Conservation (phyloP, 2,113 vertebrate genomes). For the Phycodurus eques region DNA sequence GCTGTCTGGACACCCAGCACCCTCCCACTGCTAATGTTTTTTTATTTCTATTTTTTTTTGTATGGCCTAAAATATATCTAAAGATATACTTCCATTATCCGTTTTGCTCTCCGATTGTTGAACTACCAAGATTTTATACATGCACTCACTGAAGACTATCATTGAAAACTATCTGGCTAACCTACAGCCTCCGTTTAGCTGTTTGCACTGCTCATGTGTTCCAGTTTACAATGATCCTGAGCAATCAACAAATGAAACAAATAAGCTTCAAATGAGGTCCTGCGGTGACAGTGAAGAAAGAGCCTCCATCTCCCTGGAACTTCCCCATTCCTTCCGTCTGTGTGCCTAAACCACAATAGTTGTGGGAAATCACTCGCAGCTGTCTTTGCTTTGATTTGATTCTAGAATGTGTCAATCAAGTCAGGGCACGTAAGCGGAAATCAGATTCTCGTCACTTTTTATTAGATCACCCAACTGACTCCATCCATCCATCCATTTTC, state of each 20-base stretch:
- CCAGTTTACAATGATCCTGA: slow-evolving; percentile 1
- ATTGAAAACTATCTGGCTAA: background rate
- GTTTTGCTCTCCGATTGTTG: background rate
- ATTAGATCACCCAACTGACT: slow-evolving; percentile 44
- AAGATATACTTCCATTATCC: background rate
- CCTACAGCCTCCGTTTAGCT: background rate
- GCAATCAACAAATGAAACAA: slow-evolving; percentile 40
- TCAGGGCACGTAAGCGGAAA: slow-evolving; percentile 50
- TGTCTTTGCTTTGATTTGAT: slow-evolving; percentile 74
- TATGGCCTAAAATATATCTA: too few relatives aligned
- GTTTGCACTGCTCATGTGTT: background rate
- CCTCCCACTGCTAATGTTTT: too few relatives aligned
- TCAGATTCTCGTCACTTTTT: slow-evolving; percentile 61
- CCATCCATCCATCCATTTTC: too few relatives aligned
- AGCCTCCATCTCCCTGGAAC: slow-evolving; percentile 36
- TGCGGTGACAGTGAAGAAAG: slow-evolving; percentile 30
- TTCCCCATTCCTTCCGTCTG: slow-evolving; percentile 41
- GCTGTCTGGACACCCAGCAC: too few relatives aligned
- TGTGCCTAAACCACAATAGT: slow-evolving; percentile 62
- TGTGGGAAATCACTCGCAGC: slow-evolving; percentile 66
- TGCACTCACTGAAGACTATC: background rate
- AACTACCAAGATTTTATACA: background rate
- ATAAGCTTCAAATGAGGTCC: slow-evolving; percentile 37
- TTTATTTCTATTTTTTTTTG: too few relatives aligned
- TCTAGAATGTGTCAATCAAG: slow-evolving; percentile 68